phyloP scores from a whole-genome alignment of 2,797 vertebrate species.

The Acanthurus tractus region DNA sequence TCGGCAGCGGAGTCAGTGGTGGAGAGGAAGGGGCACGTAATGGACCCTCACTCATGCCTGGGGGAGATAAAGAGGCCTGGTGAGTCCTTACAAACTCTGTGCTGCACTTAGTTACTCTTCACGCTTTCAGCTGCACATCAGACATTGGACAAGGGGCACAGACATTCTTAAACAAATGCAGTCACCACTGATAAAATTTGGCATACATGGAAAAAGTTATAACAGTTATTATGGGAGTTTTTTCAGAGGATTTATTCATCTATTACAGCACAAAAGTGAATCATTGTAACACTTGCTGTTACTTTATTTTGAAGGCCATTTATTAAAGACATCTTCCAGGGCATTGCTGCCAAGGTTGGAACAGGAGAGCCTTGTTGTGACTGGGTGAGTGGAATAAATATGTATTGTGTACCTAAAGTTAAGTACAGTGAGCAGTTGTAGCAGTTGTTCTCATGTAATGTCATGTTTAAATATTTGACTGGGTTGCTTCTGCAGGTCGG shows the following conservation, averaged over 20 bases:
- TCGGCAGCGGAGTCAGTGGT: conserved; percentile 97
- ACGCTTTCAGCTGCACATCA: neutral
- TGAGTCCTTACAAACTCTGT: conserved; percentile 72
- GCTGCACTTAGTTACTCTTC: neutral
- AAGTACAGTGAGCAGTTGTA: neutral
- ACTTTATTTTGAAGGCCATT: conserved; percentile 89
- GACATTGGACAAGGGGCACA: neutral
- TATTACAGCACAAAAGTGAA: no score
- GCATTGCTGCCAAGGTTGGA: conserved; percentile 96
- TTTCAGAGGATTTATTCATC: neutral
- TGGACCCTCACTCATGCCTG: conserved; percentile 97
- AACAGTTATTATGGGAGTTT: neutral
- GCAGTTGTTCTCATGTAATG: neutral
- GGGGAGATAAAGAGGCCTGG: conserved; percentile 97
- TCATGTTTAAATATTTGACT: neutral
- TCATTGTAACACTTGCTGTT: neutral
- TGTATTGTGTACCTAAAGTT: neutral
- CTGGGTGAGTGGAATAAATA: conserved; percentile 88
- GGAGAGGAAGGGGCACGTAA: conserved; percentile 97
- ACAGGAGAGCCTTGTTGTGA: conserved; percentile 97
- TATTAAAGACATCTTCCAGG: conserved; percentile 97
- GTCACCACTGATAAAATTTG: neutral
- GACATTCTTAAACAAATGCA: neutral
- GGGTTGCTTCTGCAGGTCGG: conserved; percentile 88
- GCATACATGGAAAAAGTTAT: neutral